Conservation (phyloP, 2,888 invertebrate genomes). For the Brachylomia viminalis region DNA sequence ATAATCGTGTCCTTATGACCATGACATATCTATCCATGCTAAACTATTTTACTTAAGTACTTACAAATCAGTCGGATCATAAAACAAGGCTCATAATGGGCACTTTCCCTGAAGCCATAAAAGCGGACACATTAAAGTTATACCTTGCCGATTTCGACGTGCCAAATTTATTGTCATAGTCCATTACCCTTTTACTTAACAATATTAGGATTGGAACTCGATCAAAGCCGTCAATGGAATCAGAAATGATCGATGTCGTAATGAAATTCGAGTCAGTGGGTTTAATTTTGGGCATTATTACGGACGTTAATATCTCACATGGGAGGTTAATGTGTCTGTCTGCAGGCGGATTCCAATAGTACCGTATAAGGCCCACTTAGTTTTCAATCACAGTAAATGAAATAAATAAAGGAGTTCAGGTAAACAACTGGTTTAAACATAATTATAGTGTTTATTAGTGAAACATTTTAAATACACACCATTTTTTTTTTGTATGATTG, state of each 20-base stretch:
- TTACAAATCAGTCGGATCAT: slow-evolving; percentile 71
- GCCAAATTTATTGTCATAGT: slow-evolving; percentile 27
- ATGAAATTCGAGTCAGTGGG: slow-evolving; percentile 13
- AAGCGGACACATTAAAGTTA: slow-evolving; percentile 62
- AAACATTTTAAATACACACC: too few species aligned
- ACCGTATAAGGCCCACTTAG: slow-evolving; percentile 7
- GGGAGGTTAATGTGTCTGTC: slow-evolving; percentile 71
- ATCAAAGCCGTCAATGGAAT: slow-evolving; percentile 55
- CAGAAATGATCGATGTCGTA: slow-evolving; percentile 24
- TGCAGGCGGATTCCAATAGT: slow-evolving; percentile 68
- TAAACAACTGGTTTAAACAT: too few species aligned
- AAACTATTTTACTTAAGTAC: slow-evolving; percentile 60
- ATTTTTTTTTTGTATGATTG: too few species aligned
- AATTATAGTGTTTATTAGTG: too few species aligned
- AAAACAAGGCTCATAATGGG: slow-evolving; percentile 80
- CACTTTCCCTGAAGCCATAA: slow-evolving; percentile 78
- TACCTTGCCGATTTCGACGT: slow-evolving; percentile 46
- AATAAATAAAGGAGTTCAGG: too few species aligned
- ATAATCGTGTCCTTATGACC: slow-evolving; percentile 17
- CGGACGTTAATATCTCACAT: slow-evolving; percentile 75
- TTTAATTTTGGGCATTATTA: slow-evolving; percentile 69
- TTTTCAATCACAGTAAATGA: too few species aligned
- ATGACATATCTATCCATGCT: slow-evolving; percentile 44
- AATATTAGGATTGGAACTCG: not conserved
- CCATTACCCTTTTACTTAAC: slow-evolving; percentile 43